These are phyloP conservation scores for Dryococelus australis DNA, from an alignment of 2,888 invertebrate species.

Conservation along the genomic window DNA sequence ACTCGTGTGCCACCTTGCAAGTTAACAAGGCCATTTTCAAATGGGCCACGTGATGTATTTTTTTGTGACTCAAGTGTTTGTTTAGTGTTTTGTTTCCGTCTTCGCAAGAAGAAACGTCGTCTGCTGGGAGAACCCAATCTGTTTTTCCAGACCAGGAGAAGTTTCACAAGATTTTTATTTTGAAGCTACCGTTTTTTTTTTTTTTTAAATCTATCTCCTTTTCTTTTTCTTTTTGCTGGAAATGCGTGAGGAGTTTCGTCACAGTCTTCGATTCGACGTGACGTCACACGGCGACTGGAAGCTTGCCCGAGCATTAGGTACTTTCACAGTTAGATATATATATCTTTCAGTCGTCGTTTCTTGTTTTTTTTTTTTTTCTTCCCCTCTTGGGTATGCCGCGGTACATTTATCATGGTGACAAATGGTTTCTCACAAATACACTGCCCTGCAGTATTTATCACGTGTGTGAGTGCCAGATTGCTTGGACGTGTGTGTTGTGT, in stretches of 20 bases:
- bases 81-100: constrained; percentile 16
- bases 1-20: neutral
- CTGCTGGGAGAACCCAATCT: neutral
- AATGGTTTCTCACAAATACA: neutral
- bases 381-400: neutral
- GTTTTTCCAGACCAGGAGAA: constrained; percentile 5
- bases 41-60: neutral
- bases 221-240: neutral
- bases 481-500: neutral
- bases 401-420: neutral
- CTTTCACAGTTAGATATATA: neutral
- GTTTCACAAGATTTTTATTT: constrained; percentile 3
- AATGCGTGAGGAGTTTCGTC: constrained; percentile 24
- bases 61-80: neutral
- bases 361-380: neutral
- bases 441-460: neutral
- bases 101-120: neutral
- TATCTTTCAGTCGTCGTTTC: neutral
- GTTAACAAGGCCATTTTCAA: neutral
- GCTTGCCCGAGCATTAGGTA: constrained; percentile 29
- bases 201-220: neutral
- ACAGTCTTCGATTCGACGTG: constrained; percentile 34
- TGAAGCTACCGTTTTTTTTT: neutral
- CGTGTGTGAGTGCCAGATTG: neutral
- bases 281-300: constrained; percentile 35